A percentile compares a stretch with the other conserved stretches of the same genome.
These are phyloP conservation scores for Heteropelma amictum DNA, from an alignment of 2,888 invertebrate species.

Conservation along the genomic window DNA sequence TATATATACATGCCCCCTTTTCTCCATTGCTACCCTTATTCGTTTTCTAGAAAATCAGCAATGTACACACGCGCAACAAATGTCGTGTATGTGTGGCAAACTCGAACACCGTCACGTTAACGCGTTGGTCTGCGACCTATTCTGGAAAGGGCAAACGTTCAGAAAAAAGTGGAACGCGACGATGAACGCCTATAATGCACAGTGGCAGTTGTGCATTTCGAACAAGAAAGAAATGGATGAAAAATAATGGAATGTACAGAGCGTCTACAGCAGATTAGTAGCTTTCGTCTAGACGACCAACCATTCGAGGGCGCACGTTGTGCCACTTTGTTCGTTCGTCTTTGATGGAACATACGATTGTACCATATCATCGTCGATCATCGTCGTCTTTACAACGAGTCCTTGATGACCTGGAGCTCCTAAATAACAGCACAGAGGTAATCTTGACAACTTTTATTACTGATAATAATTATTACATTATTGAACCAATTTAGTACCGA, in stretches of 20 bases:
- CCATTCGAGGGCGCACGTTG: constrained; percentile 25
- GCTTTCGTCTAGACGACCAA: constrained; percentile 38
- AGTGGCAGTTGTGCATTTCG: constrained; percentile 24
- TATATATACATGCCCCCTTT: neutral
- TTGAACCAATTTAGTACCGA: too few species aligned
- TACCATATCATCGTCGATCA: too few species aligned
- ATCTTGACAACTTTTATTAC: too few species aligned
- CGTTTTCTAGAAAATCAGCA: constrained; percentile 14
- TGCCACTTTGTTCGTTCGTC: constrained; percentile 24
- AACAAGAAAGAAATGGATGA: constrained; percentile 24
- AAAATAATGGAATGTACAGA: constrained; percentile 1
- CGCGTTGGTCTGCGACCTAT: constrained; percentile 33
- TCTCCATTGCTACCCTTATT: constrained; percentile 4
- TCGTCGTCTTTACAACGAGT: too few species aligned
- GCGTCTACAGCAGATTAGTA: constrained; percentile 24
- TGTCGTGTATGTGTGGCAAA: too few species aligned
- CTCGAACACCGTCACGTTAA: neutral
- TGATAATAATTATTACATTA: too few species aligned
- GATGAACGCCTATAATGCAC: constrained; percentile 7
- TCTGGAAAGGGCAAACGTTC: constrained; percentile 52
- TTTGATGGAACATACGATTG: neutral
- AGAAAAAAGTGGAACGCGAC: constrained; percentile 47
- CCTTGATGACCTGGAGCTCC: too few species aligned
- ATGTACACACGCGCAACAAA: neutral
- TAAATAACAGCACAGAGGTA: too few species aligned